phyloP scores from a whole-genome alignment of 2,888 invertebrate species.

The Coleophora deauratella region DNA sequence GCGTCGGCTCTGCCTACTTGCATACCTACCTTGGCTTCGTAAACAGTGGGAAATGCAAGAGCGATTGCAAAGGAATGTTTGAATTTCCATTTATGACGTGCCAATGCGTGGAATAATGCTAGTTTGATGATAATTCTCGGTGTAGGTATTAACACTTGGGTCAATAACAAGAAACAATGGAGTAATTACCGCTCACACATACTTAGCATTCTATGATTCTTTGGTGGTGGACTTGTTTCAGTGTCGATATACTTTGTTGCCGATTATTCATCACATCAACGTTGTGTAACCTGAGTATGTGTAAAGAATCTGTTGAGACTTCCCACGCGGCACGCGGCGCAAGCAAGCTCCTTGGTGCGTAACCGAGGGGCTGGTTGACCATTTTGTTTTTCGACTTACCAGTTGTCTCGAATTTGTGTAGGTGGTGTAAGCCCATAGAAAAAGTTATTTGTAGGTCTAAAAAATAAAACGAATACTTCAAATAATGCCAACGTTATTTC shows the following conservation, averaged over 20 bases:
- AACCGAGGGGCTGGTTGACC: conserved; percentile 62
- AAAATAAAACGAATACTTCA: too few species aligned
- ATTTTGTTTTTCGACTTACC: conserved; percentile 40
- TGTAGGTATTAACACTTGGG: conserved; percentile 9
- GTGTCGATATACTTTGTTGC: conserved; percentile 3
- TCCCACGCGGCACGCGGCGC: conserved; percentile 64
- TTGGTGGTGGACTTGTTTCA: conserved; percentile 4
- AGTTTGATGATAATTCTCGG: conserved; percentile 22
- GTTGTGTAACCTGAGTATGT: conserved; percentile 68
- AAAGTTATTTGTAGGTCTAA: too few species aligned
- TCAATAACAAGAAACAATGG: conserved; percentile 14
- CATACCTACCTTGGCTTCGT: conserved; percentile 36
- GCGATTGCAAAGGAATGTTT: conserved; percentile 28
- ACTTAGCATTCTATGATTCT: conserved; percentile 7
- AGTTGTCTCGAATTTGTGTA: conserved; percentile 26
- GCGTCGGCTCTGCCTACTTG: conserved; percentile 22
- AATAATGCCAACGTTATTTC: too few species aligned
- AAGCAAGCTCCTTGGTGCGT: conserved; percentile 57
- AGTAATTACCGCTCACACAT: conserved; percentile 11
- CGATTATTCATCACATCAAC: conserved; percentile 29
- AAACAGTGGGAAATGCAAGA: conserved; percentile 42
- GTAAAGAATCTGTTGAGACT: conserved; percentile 46
- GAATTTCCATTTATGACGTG: conserved; percentile 27
- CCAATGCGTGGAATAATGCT: conserved; percentile 27
- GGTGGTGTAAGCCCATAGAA: too few species aligned